phyloP scores from a whole-genome alignment of 2,888 invertebrate species.

The Lithosia quadra region DNA sequence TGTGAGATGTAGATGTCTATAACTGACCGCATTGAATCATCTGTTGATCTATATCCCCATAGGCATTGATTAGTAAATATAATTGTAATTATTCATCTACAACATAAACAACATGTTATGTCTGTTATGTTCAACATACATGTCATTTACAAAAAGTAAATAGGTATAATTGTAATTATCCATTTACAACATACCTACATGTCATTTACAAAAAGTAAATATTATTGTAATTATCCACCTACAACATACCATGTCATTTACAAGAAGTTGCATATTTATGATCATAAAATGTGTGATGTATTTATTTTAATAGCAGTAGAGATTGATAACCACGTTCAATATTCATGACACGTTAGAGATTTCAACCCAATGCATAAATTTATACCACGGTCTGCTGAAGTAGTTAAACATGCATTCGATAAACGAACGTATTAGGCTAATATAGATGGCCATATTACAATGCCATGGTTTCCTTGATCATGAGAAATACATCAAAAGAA shows the following conservation, averaged over 20 bases:
- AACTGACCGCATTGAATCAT: not conserved
- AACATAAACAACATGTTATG: no score
- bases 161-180: not conserved
- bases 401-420: not conserved
- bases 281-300: not conserved
- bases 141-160: not conserved
- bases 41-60: no score
- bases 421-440: not conserved
- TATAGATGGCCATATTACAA: not conserved
- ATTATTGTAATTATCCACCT: not conserved
- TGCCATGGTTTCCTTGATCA: not conserved
- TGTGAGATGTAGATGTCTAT: not conserved
- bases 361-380: conserved; percentile 4
- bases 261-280: not conserved
- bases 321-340: conserved; percentile 15
- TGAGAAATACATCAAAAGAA: not conserved
- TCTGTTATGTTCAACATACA: no score
- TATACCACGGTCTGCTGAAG: not conserved
- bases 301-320: conserved; percentile 6
- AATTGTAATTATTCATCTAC: not conserved
- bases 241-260: not conserved
- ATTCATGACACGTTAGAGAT: not conserved
- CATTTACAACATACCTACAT: not conserved
- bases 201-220: not conserved
- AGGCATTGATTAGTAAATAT: not conserved